A percentile compares a stretch with the other conserved stretches of the same genome.
These are phyloP conservation scores for Cydia strobilella DNA, from an alignment of 1,140 invertebrate genomes.

Conservation along the genomic window DNA sequence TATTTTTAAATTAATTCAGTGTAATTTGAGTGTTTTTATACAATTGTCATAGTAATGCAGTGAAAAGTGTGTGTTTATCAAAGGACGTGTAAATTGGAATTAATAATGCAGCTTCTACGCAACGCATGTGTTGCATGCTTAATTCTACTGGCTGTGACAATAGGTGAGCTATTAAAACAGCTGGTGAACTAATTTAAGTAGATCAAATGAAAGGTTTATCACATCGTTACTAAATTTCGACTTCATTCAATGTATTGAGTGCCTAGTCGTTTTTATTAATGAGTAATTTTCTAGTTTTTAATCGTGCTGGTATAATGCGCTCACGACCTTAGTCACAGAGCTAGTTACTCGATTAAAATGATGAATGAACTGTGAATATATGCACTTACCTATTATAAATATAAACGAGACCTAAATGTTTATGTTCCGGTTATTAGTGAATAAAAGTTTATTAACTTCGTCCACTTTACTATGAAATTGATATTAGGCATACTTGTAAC, in stretches of 20 bases:
- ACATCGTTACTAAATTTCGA: not conserved
- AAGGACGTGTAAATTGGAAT: conserved; percentile 62
- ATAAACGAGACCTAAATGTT: too few species aligned
- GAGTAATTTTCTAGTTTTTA: not conserved
- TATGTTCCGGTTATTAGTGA: too few species aligned
- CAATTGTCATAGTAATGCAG: conserved; percentile 45
- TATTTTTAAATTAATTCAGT: conserved; percentile 3
- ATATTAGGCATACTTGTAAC: too few species aligned
- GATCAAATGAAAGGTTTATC: not conserved
- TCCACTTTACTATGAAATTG: too few species aligned
- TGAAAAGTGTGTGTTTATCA: conserved; percentile 59
- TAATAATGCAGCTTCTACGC: conserved; percentile 59
- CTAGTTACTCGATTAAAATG: not conserved
- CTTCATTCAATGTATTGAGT: not conserved
- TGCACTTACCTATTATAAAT: too few species aligned
- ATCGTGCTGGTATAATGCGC: not conserved
- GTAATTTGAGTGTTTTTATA: conserved; percentile 31
- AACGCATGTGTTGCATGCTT: conserved; percentile 60
- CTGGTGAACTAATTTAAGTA: conserved; percentile 35
- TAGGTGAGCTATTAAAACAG: conserved; percentile 52
- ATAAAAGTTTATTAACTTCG: too few species aligned
- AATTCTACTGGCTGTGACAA: conserved; percentile 53
- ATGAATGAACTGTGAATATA: not conserved
- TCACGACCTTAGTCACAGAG: not conserved
- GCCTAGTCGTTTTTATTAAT: not conserved